Percentiles rank a stretch among this genome's conserved stretches.
These are phyloP conservation scores for Lampris incognitus DNA, from an alignment of 2,113 vertebrate genomes.

Conservation along the genomic window DNA sequence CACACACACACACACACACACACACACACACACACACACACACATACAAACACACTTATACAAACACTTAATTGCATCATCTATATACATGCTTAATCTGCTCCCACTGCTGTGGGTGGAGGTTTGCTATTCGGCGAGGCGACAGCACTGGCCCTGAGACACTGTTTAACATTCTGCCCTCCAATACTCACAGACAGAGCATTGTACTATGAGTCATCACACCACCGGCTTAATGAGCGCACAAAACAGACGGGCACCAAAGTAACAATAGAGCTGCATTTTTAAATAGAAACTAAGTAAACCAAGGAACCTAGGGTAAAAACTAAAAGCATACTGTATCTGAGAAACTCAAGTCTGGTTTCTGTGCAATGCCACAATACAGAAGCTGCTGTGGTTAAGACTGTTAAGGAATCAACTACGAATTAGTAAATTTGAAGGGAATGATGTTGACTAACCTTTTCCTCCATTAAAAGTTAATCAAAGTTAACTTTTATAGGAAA, in stretches of 20 bases:
- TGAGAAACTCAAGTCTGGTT: no score
- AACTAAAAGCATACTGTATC: no score
- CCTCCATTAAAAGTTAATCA: no score
- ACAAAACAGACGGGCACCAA: conserved; percentile 17
- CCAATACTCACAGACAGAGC: conserved; percentile 38
- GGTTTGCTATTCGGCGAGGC: conserved; percentile 34
- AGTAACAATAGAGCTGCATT: not conserved
- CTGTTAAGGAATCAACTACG: no score
- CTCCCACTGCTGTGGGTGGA: not conserved
- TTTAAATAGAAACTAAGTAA: no score
- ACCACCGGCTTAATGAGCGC: conserved; percentile 21
- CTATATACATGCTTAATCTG: conserved; percentile 10
- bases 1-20: not conserved
- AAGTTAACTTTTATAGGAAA: no score
- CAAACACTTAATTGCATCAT: conserved; percentile 9
- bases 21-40: not conserved
- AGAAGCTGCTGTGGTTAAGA: no score
- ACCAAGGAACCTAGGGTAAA: no score
- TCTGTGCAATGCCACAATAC: no score
- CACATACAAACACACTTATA: conserved; percentile 14
- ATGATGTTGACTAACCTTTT: no score
- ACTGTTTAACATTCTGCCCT: conserved; percentile 61
- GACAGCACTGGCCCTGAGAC: conserved; percentile 44
- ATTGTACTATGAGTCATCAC: conserved; percentile 19
- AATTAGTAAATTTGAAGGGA: no score